Conservation (phyloP, 1,140 invertebrate species). For the Drosophila hydei region DNA sequence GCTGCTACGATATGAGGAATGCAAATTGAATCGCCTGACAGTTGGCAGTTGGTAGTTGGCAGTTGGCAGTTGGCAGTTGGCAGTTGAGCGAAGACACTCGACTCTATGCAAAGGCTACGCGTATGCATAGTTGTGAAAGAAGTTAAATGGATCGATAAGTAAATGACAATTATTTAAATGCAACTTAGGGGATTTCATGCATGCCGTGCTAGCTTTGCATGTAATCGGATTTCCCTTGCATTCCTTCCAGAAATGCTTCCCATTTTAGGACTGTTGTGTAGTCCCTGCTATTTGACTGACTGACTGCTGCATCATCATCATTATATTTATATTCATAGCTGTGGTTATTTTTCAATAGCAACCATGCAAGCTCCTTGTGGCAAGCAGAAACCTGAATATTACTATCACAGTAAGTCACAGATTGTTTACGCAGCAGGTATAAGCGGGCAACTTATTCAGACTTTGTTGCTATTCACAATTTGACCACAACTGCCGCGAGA, state of each 20-base stretch:
- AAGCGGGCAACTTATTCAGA: too few relatives aligned
- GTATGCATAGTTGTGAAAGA: not conserved
- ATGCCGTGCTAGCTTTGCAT: not conserved
- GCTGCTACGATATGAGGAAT: conserved; percentile 25
- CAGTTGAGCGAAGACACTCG: not conserved
- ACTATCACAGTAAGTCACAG: too few relatives aligned
- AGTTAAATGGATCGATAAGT: conserved; percentile 1
- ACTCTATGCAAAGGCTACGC: not conserved
- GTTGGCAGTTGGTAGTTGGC: conserved; percentile 47
- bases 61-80: conserved; percentile 26
- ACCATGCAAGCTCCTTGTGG: too few relatives aligned
- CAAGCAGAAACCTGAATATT: too few relatives aligned
- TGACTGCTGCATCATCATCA: too few relatives aligned
- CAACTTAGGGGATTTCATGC: not conserved
- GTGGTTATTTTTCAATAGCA: too few relatives aligned
- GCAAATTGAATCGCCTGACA: conserved; percentile 52
- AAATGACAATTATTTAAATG: not conserved
- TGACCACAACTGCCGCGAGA: too few relatives aligned
- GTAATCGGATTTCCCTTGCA: not conserved
- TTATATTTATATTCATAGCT: too few relatives aligned
- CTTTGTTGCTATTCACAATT: too few relatives aligned
- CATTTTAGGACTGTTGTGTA: not conserved
- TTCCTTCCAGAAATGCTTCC: not conserved
- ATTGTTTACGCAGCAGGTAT: too few relatives aligned
- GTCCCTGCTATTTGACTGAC: too few relatives aligned